Base-by-base conservation (phyloP, 2,797 vertebrate species). In the Aeoliscus strigatus region DNA sequence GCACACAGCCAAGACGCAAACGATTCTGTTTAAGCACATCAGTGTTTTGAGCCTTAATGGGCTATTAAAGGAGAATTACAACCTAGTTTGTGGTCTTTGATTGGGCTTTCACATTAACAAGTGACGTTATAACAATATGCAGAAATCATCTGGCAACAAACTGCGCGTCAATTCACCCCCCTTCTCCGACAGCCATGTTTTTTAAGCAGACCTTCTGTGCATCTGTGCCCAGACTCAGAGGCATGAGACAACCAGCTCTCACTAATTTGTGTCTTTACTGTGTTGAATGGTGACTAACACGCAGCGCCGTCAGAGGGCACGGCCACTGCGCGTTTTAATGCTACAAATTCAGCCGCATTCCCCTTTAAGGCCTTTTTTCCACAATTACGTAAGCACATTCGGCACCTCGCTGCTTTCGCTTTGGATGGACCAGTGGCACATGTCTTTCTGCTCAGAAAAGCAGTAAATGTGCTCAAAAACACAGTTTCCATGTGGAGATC, bases 381-480 rank as follows among this genome's bases (percentile, higher is more conserved):
- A 51, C 50, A 61, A 60, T 75, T 64, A 75, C 14, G 51, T 41
- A 72, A 66, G 49, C 46, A 43, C 29, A 36, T 60, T 64, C 41
- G 55, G 60, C 59, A 54, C 47, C 50, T 63, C 56, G 62, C 64
- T 51, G 66, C 63, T 60, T 75, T 64, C 35, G 55, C 53, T 63
- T 27, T 26, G n/a, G 53, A 62, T 26, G n/a, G 53, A 62, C 51
- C 23, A 60, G 32, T 58, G 62, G 49, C 46, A 53, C 66, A 70
- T 42, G 40, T 50, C 31, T 54, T 66, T 43, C 55, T 67, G 66
- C 53, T 78, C 59, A 69, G 43, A 71, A 71, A 73, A 69, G 57
- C 58, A 70, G 66, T 35, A 56, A 27, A 58, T 64, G 30, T 44
- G 33, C 44, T 50, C 26, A 60, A 60, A 68, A 52, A 59, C 14